phyloP scores from a whole-genome alignment of 2,888 invertebrate species.

The Luperina nickerlii region DNA sequence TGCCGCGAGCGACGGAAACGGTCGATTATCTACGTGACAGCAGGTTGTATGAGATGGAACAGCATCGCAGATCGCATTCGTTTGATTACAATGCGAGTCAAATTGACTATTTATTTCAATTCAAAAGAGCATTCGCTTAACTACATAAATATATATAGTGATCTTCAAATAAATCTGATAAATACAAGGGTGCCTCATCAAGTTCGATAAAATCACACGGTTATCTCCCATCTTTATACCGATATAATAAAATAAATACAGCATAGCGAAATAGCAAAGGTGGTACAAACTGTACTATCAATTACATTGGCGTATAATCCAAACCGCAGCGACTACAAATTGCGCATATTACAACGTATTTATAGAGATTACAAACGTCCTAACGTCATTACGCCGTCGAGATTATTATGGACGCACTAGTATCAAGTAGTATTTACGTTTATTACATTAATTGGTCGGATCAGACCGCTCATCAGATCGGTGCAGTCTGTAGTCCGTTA shows the following conservation, averaged over 20 bases:
- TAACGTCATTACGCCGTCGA: conserved; percentile 54
- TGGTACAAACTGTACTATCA: conserved; percentile 56
- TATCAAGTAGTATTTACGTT: conserved; percentile 68
- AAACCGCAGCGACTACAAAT: conserved; percentile 61
- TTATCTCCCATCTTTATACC: conserved; percentile 11
- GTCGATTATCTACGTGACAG: conserved; percentile 32
- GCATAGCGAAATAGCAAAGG: conserved; percentile 28
- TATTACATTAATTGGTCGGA: conserved; percentile 70
- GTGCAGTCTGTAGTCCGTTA: conserved; percentile 55
- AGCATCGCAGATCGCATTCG: background rate
- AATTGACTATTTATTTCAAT: background rate
- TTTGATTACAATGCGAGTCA: conserved; percentile 4
- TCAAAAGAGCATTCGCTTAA: background rate
- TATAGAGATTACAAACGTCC: conserved; percentile 61
- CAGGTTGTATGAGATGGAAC: background rate
- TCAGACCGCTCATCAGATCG: conserved; percentile 56
- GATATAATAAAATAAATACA: conserved; percentile 41
- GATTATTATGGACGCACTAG: conserved; percentile 61
- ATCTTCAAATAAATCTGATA: background rate
- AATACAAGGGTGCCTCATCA: background rate
- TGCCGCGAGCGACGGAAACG: conserved; percentile 32
- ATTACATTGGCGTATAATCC: conserved; percentile 58
- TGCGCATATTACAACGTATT: conserved; percentile 60
- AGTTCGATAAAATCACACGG: conserved; percentile 25
- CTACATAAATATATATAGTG: background rate